Percentiles rank a stretch among this genome's conserved stretches.
phyloP scores from a whole-genome alignment of 2,888 invertebrate species.

The Lithophane semibrunnea region DNA sequence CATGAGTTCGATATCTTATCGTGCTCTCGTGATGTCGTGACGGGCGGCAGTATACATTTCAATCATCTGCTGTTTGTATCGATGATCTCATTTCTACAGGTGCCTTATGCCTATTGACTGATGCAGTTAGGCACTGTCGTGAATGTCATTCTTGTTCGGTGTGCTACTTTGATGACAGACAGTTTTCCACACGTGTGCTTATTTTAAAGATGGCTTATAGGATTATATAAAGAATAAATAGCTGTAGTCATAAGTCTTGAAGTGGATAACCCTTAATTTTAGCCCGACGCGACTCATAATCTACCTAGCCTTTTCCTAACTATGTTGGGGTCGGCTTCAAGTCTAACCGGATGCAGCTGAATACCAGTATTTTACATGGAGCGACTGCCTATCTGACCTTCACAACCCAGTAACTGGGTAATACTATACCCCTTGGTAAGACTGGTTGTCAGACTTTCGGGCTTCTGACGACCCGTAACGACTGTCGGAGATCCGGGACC shows the following conservation, averaged over 20 bases:
- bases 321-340: too few relatives aligned
- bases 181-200: background rate
- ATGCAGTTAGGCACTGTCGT: conserved; percentile 45
- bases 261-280: background rate
- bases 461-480: too few relatives aligned
- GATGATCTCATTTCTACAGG: conserved; percentile 69
- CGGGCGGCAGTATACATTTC: conserved; percentile 52
- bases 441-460: too few relatives aligned
- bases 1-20: conserved; percentile 69
- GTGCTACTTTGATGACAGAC: conserved; percentile 9
- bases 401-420: too few relatives aligned
- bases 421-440: too few relatives aligned
- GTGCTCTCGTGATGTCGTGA: conserved; percentile 68
- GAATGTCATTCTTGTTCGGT: conserved; percentile 7
- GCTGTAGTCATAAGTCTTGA: background rate
- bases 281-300: too few relatives aligned
- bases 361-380: too few relatives aligned
- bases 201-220: background rate
- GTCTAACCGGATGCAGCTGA: too few relatives aligned
- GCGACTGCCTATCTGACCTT: too few relatives aligned
- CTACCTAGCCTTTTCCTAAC: too few relatives aligned
- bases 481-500: too few relatives aligned
- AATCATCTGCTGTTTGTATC: conserved; percentile 66
- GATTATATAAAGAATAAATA: background rate
- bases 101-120: conserved; percentile 37